Percentiles rank a stretch among this genome's conserved stretches.
phyloP scores from a whole-genome alignment of 2,888 invertebrate species.

The Pristionchus entomophagus region DNA sequence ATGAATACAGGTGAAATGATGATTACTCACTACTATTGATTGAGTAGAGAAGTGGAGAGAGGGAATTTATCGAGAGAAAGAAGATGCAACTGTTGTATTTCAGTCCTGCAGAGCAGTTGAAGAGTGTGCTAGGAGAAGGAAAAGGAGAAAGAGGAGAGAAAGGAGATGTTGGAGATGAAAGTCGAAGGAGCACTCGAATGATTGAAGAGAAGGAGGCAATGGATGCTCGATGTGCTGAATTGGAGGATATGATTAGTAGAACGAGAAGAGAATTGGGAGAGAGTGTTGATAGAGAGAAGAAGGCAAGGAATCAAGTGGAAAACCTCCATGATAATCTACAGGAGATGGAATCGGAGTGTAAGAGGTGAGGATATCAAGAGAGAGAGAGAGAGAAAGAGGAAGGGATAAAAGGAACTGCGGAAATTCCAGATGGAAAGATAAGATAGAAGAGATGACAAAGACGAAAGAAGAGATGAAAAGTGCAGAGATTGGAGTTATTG shows the following conservation, averaged over 20 bases:
- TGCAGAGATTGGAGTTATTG: conserved; percentile 58
- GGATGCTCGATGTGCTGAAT: conserved; percentile 5
- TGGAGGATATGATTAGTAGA: conserved; percentile 28
- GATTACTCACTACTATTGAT: too few relatives aligned
- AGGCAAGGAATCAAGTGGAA: background rate
- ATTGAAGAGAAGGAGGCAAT: conserved; percentile 7
- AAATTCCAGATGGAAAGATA: conserved; percentile 15
- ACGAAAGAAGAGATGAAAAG: conserved; percentile 19
- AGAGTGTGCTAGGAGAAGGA: background rate
- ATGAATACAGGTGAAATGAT: conserved; percentile 80
- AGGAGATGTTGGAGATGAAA: background rate
- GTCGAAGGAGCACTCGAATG: conserved; percentile 18
- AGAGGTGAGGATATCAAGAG: background rate
- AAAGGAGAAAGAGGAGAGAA: background rate
- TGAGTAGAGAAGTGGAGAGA: background rate
- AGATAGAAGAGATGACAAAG: background rate
- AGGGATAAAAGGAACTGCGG: too few relatives aligned
- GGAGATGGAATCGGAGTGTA: background rate
- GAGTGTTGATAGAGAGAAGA: conserved; percentile 18
- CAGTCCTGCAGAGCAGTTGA: conserved; percentile 41
- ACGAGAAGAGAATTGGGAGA: conserved; percentile 20
- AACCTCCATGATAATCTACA: background rate
- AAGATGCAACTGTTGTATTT: background rate
- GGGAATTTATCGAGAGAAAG: background rate
- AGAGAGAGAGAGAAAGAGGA: background rate